Percentiles rank a stretch among this genome's conserved stretches.
Conservation (phyloP, 2,797 vertebrate species). For the Arctocebus calabarensis region DNA sequence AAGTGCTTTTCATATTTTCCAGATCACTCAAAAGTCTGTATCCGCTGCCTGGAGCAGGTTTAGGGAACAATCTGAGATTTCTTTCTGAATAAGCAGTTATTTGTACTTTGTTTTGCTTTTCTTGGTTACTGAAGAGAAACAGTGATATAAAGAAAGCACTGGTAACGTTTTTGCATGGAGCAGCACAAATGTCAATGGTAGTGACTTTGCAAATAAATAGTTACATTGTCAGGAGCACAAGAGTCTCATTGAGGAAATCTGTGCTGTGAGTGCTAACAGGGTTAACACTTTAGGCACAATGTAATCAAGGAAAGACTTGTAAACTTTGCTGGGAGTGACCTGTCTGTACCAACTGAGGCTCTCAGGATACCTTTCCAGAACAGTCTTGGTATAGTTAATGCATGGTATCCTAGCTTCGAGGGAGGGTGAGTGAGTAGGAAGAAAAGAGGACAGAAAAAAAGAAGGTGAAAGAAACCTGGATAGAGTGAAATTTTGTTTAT, state of each 20-base stretch:
- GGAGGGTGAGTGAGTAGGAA: background rate
- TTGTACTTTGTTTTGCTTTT: slow-evolving; percentile 82
- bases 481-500: background rate
- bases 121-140: slow-evolving; percentile 81
- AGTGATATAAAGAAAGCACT: slow-evolving; percentile 76
- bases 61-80: slow-evolving; percentile 81
- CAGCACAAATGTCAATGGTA: slow-evolving; percentile 50
- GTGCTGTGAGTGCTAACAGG: slow-evolving; percentile 8
- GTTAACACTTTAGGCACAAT: slow-evolving; percentile 64
- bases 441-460: too few relatives aligned
- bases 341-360: background rate
- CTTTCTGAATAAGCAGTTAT: slow-evolving; percentile 84
- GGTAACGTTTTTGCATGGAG: slow-evolving; percentile 52
- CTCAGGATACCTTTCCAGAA: background rate
- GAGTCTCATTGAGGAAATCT: slow-evolving; percentile 75
- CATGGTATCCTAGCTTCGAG: background rate
- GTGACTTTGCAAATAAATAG: slow-evolving; percentile 71
- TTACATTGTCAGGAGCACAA: slow-evolving; percentile 67
- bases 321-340: slow-evolving; percentile 50
- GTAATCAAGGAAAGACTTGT: slow-evolving; percentile 62
- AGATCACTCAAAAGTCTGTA: slow-evolving; percentile 83
- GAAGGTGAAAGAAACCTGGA: fast-evolving
- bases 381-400: background rate
- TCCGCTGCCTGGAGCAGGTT: slow-evolving; percentile 78
- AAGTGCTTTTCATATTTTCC: slow-evolving; percentile 87